Percentiles rank a stretch among this genome's conserved stretches.
These are phyloP conservation scores for Gymnogyps californianus DNA, from an alignment of 2,113 vertebrate genomes.

Conservation along the genomic window DNA sequence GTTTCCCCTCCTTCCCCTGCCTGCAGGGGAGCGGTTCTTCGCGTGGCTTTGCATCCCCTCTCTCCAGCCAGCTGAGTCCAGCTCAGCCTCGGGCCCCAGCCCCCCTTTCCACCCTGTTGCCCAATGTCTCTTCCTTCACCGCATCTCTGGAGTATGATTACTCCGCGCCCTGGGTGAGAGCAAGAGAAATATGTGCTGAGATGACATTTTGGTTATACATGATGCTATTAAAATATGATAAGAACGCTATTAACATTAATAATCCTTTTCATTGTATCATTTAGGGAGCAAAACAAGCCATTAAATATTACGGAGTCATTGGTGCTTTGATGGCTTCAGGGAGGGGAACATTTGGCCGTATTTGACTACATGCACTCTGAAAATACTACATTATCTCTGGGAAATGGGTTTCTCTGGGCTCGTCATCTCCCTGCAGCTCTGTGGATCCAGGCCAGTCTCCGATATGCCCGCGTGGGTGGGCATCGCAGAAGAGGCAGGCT, in stretches of 20 bases:
- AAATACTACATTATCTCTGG: slow-evolving; percentile 34
- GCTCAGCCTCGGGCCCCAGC: background rate
- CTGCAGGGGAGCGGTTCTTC: background rate
- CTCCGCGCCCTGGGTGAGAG: slow-evolving; percentile 59
- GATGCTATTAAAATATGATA: slow-evolving; percentile 78
- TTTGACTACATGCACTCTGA: slow-evolving; percentile 51
- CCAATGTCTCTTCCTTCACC: background rate
- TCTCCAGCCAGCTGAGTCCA: background rate
- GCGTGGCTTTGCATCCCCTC: rapidly evolving
- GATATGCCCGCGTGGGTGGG: rapidly evolving
- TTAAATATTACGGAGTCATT: slow-evolving; percentile 73
- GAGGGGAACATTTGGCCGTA: slow-evolving; percentile 60
- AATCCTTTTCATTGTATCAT: slow-evolving; percentile 77
- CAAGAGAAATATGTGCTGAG: slow-evolving; percentile 66
- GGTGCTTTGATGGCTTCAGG: slow-evolving; percentile 69
- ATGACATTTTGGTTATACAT: slow-evolving; percentile 74
- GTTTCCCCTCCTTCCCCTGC: background rate
- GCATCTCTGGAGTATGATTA: slow-evolving; percentile 54
- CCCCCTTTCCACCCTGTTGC: background rate
- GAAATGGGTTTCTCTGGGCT: slow-evolving; percentile 9
- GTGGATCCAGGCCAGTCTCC: background rate
- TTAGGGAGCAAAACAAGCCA: slow-evolving; percentile 77
- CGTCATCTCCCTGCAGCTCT: rapidly evolving
- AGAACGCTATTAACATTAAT: slow-evolving; percentile 76
- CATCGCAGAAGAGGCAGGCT: rapidly evolving